phyloP scores from a whole-genome alignment of 2,888 invertebrate genomes.

The Drosophila helvetica region DNA sequence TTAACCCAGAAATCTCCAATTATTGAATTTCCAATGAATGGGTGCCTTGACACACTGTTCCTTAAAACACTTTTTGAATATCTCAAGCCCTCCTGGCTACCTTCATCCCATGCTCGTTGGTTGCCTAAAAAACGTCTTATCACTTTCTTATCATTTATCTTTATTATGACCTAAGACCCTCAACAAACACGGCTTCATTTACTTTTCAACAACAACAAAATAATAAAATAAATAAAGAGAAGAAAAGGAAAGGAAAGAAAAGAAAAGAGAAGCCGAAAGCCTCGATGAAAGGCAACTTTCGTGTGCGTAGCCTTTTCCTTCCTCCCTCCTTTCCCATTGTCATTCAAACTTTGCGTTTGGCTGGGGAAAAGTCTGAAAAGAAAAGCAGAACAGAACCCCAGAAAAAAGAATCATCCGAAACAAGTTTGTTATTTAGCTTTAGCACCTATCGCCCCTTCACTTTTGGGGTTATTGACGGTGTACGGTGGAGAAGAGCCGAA shows the following conservation, averaged over 20 bases:
- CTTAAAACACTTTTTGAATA: slow-evolving; percentile 5
- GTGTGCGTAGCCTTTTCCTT: slow-evolving; percentile 73
- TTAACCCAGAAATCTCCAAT: neutral
- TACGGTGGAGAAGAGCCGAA: slow-evolving; percentile 20
- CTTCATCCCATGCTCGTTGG: slow-evolving; percentile 48
- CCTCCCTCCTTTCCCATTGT: slow-evolving; percentile 59
- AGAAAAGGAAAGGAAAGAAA: neutral
- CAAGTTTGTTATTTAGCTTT: slow-evolving; percentile 79
- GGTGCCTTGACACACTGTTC: slow-evolving; percentile 41
- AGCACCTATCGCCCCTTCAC: slow-evolving; percentile 58
- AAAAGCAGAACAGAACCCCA: slow-evolving; percentile 24
- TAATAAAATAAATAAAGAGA: slow-evolving; percentile 33
- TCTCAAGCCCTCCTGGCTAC: slow-evolving; percentile 5
- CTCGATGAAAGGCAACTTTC: slow-evolving; percentile 73
- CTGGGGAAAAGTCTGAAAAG: slow-evolving; percentile 36
- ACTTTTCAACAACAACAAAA: slow-evolving; percentile 64
- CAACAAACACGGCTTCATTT: slow-evolving; percentile 76
- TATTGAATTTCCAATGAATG: neutral
- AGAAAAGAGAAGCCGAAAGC: slow-evolving; percentile 40
- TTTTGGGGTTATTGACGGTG: slow-evolving; percentile 29
- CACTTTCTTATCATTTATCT: slow-evolving; percentile 79
- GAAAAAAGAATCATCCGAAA: slow-evolving; percentile 58
- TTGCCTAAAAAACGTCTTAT: slow-evolving; percentile 65
- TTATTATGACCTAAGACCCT: slow-evolving; percentile 78
- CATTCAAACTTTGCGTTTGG: slow-evolving; percentile 66